Evolutionary conservation across 2,797 vertebrate genomes (phyloP).

Genomic region (Numenius phaeopus): DNA sequence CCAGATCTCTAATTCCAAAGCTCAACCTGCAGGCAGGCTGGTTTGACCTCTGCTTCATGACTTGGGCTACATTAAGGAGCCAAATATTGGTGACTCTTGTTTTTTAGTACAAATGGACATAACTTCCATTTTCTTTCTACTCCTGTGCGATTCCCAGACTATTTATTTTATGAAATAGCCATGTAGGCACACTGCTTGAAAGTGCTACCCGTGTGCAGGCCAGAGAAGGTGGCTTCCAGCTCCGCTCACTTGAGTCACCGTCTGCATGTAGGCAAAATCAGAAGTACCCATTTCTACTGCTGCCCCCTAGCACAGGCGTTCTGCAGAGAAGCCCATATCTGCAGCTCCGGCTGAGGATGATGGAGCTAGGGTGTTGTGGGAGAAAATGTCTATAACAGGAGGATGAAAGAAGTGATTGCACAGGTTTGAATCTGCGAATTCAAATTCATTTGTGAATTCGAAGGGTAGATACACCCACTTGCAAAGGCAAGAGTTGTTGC

Average conservation of each 20-base stretch:
- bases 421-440: not conserved
- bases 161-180: not conserved
- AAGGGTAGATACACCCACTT: not conserved
- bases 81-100: not conserved
- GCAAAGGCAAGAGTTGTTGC: not conserved
- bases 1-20: not conserved
- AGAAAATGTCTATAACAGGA: rapidly evolving
- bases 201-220: rapidly evolving
- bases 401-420: not conserved
- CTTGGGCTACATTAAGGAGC: not conserved
- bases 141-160: not conserved
- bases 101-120: not conserved
- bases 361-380: not conserved
- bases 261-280: not conserved
- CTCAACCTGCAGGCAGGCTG: not conserved
- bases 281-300: not conserved
- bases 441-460: not conserved
- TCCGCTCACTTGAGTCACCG: not conserved
- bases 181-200: not conserved
- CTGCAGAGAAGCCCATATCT: not conserved
- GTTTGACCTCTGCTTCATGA: not conserved
- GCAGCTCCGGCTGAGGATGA: not conserved
- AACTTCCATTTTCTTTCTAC: not conserved
- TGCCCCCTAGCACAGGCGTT: not conserved
- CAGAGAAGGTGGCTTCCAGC: not conserved